Percentiles rank a stretch among this genome's conserved stretches.
phyloP scores from a whole-genome alignment of 1,140 invertebrate species.

The Zeugodacus cucurbitae region DNA sequence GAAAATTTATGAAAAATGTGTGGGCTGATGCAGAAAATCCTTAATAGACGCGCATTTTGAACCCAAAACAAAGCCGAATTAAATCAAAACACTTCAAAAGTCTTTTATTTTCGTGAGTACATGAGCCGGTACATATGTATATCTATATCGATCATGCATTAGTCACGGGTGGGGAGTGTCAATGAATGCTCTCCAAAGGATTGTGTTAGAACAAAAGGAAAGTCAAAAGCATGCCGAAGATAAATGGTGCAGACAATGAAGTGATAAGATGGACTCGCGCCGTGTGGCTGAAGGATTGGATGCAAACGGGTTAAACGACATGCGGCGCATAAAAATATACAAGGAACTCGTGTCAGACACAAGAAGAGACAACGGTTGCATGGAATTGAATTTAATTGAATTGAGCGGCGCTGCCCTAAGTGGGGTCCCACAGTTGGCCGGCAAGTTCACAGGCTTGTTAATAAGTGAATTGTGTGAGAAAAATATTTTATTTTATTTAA shows the following conservation, averaged over 20 bases:
- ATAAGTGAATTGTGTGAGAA: not conserved
- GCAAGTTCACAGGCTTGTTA: not conserved
- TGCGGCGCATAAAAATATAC: not conserved
- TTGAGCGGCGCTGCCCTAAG: not conserved
- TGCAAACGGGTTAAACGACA: not conserved
- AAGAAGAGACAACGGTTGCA: not conserved
- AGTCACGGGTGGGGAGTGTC: not conserved
- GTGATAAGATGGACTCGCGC: not conserved
- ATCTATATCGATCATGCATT: not conserved
- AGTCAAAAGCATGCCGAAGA: not conserved
- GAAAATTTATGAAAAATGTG: not conserved
- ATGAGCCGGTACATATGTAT: not conserved
- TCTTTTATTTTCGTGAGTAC: not conserved
- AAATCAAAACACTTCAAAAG: not conserved
- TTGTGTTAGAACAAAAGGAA: not conserved
- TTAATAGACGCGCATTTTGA: not conserved
- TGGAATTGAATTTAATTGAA: not conserved
- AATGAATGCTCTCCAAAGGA: not conserved
- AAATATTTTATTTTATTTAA: slow-evolving; percentile 1
- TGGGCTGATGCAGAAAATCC: not conserved
- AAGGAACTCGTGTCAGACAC: not conserved
- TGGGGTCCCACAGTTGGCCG: not conserved
- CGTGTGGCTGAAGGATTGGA: not conserved
- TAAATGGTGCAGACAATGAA: not conserved
- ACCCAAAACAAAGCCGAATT: not conserved